Percentiles rank a stretch among this genome's conserved stretches.
phyloP scores from a whole-genome alignment of 2,797 vertebrate genomes.

The Odontamblyopus rebecca region DNA sequence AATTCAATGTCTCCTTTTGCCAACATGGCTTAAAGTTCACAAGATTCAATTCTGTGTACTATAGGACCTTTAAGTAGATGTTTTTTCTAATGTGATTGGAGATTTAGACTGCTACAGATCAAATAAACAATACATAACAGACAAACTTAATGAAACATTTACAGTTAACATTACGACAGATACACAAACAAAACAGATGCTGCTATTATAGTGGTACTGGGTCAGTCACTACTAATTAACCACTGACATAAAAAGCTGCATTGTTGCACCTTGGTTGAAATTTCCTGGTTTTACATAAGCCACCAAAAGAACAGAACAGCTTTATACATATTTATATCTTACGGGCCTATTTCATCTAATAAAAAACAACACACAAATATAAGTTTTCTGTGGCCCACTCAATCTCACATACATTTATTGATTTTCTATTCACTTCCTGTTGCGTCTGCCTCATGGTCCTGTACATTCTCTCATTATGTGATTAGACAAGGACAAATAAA shows the following conservation, averaged over 20 bases:
- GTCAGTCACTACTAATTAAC: too few species aligned
- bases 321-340: not conserved
- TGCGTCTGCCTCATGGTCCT: constrained; percentile 17
- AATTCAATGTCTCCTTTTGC: too few species aligned
- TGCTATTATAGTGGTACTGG: too few species aligned
- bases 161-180: not conserved
- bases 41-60: too few species aligned
- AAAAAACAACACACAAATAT: constrained; percentile 10
- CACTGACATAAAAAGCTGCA: not conserved
- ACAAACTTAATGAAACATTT: not conserved
- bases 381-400: not conserved
- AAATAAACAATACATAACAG: not conserved
- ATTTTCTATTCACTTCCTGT: constrained; percentile 36
- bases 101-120: not conserved
- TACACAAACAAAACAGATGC: too few species aligned
- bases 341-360: not conserved
- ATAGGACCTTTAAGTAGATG: too few species aligned
- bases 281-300: not conserved
- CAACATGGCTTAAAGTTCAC: too few species aligned
- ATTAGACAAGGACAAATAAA: constrained; percentile 37
- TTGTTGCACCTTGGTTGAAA: not conserved
- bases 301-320: not conserved
- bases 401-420: constrained; percentile 13
- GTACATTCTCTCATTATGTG: constrained; percentile 27
- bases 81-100: too few species aligned